A percentile compares a stretch with the other conserved stretches of the same genome.
These are phyloP conservation scores for Bilobella aurantiaca DNA, from an alignment of 1,140 invertebrate species.

Conservation along the genomic window DNA sequence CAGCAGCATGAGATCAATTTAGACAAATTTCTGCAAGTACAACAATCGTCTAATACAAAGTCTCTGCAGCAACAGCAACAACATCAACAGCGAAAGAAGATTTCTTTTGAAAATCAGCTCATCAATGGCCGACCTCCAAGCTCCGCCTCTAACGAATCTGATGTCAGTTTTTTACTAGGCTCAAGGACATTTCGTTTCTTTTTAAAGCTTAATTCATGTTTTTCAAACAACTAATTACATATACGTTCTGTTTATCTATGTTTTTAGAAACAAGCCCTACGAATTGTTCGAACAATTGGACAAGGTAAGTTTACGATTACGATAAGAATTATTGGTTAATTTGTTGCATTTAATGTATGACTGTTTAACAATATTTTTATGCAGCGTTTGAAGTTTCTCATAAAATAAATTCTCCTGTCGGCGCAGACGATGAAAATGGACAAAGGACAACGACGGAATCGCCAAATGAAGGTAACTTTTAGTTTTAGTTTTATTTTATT, in stretches of 20 bases:
- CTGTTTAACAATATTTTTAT: too few species aligned
- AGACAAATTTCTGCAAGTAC: not conserved
- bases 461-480: conserved; percentile 1
- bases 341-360: too few species aligned
- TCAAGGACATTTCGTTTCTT: not conserved
- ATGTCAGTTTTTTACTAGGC: not conserved
- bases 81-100: not conserved
- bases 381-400: conserved; percentile 92
- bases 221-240: too few species aligned
- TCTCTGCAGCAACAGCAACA: not conserved
- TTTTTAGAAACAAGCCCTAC: conserved; percentile 88
- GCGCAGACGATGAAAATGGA: not conserved
- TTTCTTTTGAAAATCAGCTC: conserved; percentile 1
- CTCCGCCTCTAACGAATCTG: not conserved
- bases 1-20: not conserved
- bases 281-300: conserved; percentile 91
- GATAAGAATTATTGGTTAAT: not conserved
- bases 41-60: not conserved
- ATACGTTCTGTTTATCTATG: conserved; percentile 14
- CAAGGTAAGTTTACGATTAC: conserved; percentile 49
- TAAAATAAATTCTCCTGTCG: conserved; percentile 55
- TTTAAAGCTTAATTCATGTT: not conserved
- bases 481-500: not conserved
- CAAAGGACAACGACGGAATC: not conserved
- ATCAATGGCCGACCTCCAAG: not conserved